phyloP scores from a whole-genome alignment of 1,140 invertebrate species.

The Proales similis region DNA sequence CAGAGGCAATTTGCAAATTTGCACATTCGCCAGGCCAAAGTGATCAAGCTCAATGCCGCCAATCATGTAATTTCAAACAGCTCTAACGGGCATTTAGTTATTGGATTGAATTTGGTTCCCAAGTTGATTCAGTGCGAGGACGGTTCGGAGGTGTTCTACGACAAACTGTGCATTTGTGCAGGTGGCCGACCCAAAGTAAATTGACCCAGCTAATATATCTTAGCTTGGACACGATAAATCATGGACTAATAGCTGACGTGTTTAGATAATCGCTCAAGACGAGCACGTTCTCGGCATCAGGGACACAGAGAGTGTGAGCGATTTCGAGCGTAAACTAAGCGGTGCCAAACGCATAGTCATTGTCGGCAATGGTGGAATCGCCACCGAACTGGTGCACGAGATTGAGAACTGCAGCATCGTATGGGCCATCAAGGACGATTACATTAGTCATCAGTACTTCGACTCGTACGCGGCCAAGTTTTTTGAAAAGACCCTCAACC shows the following conservation, averaged over 20 bases:
- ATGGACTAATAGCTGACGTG: no score
- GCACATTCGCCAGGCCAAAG: background rate
- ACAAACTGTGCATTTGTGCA: conserved; percentile 78
- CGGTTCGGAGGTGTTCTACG: conserved; percentile 56
- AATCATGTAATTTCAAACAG: conserved; percentile 28
- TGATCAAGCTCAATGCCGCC: conserved; percentile 4
- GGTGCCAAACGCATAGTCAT: conserved; percentile 17
- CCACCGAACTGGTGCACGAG: conserved; percentile 57
- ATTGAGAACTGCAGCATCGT: conserved; percentile 72
- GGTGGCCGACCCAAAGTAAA: conserved; percentile 76
- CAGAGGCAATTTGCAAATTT: background rate
- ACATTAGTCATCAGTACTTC: conserved; percentile 83
- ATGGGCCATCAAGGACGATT: conserved; percentile 86
- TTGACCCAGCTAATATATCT: conserved; percentile 40
- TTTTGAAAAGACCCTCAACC: conserved; percentile 60
- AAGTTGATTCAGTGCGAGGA: conserved; percentile 26
- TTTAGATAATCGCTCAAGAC: background rate
- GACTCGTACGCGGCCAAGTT: conserved; percentile 92
- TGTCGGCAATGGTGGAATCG: conserved; percentile 38
- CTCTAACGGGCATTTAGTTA: background rate
- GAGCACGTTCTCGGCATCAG: conserved; percentile 24
- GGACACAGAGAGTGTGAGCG: conserved; percentile 25
- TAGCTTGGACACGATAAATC: no score
- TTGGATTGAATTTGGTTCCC: background rate
- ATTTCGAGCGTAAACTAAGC: conserved; percentile 15